Evolutionary conservation across 2,797 vertebrate genomes (phyloP).

Genomic region (Mormyrops boulengeri): DNA sequence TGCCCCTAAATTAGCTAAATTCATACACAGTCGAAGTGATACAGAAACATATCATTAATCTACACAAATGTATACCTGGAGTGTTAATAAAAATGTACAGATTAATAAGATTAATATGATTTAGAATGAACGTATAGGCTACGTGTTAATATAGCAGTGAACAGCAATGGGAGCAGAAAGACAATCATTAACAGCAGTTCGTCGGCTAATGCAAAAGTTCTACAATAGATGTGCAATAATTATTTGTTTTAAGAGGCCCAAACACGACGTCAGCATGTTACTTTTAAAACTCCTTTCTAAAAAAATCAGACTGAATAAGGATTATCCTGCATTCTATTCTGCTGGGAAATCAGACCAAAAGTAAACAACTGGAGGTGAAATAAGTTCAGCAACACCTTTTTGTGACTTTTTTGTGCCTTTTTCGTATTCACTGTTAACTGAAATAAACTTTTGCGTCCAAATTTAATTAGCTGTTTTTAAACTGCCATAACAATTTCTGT

Average conservation of each 20-base stretch:
- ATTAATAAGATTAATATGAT: not conserved
- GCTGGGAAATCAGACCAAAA: not conserved
- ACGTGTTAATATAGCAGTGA: not conserved
- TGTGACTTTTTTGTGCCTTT: not conserved
- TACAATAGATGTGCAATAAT: not conserved
- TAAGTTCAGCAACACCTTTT: not conserved
- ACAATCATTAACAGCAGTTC: not conserved
- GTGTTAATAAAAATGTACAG: not conserved
- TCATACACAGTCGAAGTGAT: not conserved
- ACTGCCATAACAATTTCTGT: not conserved
- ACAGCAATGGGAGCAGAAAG: not conserved
- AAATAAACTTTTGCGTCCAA: not conserved
- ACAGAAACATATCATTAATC: not conserved
- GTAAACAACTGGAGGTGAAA: not conserved
- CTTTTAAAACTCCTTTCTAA: not conserved
- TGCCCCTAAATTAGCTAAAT: not conserved
- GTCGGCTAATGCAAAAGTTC: not conserved
- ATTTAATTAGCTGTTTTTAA: not conserved
- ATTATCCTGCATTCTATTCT: not conserved
- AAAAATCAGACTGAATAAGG: not conserved
- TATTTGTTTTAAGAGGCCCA: not conserved
- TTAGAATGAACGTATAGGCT: not conserved
- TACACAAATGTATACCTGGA: not conserved
- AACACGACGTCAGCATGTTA: not conserved
- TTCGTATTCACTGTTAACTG: not conserved